Evolutionary conservation across 2,113 vertebrate genomes (phyloP), one percentile per base, ranked within the genome.

Genomic region (Rhea americana): DNA sequence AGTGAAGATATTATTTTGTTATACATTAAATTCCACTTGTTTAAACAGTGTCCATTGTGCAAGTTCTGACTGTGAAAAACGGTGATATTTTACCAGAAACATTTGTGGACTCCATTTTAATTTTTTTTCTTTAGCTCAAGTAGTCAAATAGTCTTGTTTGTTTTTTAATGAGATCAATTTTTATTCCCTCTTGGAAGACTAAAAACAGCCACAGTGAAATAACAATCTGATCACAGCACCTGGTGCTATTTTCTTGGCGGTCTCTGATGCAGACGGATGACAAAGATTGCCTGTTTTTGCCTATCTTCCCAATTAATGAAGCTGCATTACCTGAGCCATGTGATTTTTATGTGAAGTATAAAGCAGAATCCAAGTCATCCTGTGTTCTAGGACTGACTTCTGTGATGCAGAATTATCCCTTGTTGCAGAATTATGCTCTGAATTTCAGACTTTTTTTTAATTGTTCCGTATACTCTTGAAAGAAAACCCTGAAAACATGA

Each of bases 111-210:
- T 77, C 47, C 62, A 4, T 82, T 87, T 89, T 62, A 24, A 93
- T 81, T 83, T 82, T 87, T 35, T 77, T 87, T 28, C 78, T 95
- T 84, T 82, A 79, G 26, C 26, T 95, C 48, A 84, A 70, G 58
- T 58, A 91, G 83, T 73, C 45, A 73, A 79, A 53, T 82, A 79
- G 53, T 91, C 53, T 50, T 79, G 17, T 86, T 80, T 84, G 30
- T 84, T 66, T 78, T 77, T 48, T 79, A 88, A 72, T 89, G 66
- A 79, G 53, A 61, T 87, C 1, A 5, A 75, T 39, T 84, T 94
- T 82, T 92, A 47, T 82, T 94, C 32, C 9, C 39, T 84, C 25
- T 35, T 84, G 74, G 51, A 92, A 89, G 77, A 90, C 84, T 76
- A 85, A 91, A 78, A 87, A 91, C 72, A 93, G 92, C 71, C 2